Percentiles rank a stretch among this genome's conserved stretches.
These are phyloP conservation scores for Agrochola litura DNA, from an alignment of 2,888 invertebrate genomes.

Conservation along the genomic window DNA sequence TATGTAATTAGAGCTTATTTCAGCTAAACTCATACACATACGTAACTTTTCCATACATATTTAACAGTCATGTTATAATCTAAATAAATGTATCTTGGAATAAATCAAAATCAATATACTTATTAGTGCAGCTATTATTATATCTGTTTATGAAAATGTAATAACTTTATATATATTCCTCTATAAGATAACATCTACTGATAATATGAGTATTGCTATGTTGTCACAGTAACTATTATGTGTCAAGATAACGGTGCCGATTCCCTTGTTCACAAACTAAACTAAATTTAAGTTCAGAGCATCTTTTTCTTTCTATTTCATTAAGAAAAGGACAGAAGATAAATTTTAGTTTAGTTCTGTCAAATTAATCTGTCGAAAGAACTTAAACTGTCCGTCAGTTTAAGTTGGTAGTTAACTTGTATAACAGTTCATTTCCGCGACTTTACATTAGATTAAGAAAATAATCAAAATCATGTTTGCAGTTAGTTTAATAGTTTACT, in stretches of 20 bases:
- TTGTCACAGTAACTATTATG: constrained; percentile 9
- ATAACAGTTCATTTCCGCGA: background rate
- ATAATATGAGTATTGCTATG: constrained; percentile 12
- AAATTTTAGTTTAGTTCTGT: too few relatives aligned
- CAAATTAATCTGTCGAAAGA: too few relatives aligned
- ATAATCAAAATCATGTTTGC: background rate
- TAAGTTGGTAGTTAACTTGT: background rate
- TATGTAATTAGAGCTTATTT: background rate
- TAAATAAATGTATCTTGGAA: background rate
- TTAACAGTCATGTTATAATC: background rate
- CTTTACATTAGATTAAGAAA: background rate
- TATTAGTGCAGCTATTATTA: constrained; percentile 12
- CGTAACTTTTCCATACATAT: background rate
- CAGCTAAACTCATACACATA: background rate
- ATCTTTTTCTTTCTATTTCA: too few relatives aligned
- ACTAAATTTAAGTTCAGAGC: too few relatives aligned
- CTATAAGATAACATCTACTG: constrained; percentile 24
- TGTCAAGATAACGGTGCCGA: constrained; percentile 1
- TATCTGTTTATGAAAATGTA: constrained; percentile 19
- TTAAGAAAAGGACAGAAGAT: too few relatives aligned
- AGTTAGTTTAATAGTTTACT: background rate
- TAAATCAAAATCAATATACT: constrained; percentile 21
- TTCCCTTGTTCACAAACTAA: too few relatives aligned
- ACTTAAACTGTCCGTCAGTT: too few relatives aligned
- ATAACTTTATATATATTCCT: background rate